A percentile compares a stretch with the other conserved stretches of the same genome.
Evolutionary conservation across 2,113 vertebrate genomes (phyloP).

Genomic region (Perognathus longimembris): DNA sequence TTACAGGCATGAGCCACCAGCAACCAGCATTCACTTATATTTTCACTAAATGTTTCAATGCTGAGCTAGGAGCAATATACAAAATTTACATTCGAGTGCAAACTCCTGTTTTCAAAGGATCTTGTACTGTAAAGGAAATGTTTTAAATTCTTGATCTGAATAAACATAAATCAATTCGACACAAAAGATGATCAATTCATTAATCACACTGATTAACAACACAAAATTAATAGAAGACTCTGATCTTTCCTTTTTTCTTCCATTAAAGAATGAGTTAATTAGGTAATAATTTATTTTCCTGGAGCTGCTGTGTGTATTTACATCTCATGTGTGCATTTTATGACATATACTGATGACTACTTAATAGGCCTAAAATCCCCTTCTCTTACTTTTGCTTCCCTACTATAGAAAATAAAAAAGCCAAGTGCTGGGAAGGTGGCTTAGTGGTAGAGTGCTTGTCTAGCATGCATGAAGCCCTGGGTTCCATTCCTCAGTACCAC

Average conservation of each 20-base stretch:
- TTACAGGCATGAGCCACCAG: no score
- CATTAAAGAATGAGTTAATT: conserved; percentile 11
- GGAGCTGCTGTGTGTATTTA: background rate
- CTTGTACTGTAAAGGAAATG: background rate
- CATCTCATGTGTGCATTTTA: background rate
- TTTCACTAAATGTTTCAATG: background rate
- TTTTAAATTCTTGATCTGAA: conserved; percentile 27
- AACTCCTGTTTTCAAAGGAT: background rate
- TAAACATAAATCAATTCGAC: background rate
- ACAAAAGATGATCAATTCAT: background rate
- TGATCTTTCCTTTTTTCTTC: background rate
- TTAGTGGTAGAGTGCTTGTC: no score
- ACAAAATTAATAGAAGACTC: conserved; percentile 6
- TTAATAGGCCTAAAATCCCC: background rate
- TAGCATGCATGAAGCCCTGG: no score
- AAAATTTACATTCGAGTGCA: background rate
- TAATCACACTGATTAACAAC: background rate
- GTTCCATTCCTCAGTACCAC: no score
- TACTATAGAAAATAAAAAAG: background rate
- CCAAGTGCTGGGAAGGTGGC: background rate
- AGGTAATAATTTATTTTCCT: background rate
- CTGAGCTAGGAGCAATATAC: background rate
- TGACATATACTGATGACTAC: background rate
- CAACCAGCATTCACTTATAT: background rate
- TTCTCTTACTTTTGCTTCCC: background rate